A percentile compares a stretch with the other conserved stretches of the same genome.
These are phyloP conservation scores for Myotis findleyi DNA, from an alignment of 2,797 vertebrate genomes.

Conservation along the genomic window DNA sequence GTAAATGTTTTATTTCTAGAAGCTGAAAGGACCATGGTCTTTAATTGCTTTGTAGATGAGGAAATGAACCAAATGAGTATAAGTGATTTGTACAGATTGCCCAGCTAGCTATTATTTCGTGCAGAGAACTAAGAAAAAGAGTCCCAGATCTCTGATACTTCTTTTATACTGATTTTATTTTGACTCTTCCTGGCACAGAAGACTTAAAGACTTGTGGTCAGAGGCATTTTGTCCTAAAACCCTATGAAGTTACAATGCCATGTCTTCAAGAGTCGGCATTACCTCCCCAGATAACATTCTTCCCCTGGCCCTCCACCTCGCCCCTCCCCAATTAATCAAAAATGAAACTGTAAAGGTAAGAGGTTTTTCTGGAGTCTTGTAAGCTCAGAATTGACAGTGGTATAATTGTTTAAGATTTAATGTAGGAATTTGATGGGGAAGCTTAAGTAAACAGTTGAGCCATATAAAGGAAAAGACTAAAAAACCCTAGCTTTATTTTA, in stretches of 20 bases:
- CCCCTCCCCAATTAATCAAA: not conserved
- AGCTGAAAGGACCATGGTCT: constrained; percentile 10
- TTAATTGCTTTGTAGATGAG: constrained; percentile 32
- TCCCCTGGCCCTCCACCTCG: not conserved
- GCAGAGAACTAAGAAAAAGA: not conserved
- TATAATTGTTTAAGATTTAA: constrained; percentile 16
- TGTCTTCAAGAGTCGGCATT: not conserved
- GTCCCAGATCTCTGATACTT: not conserved
- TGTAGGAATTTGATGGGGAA: constrained; percentile 42
- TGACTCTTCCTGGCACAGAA: not conserved
- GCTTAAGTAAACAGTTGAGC: not conserved
- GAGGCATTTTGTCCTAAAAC: not conserved
- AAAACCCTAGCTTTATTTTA: constrained; percentile 32
- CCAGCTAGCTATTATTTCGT: not conserved
- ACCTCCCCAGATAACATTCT: not conserved
- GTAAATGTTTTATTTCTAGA: constrained; percentile 51
- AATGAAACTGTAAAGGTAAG: not conserved
- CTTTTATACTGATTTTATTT: constrained; percentile 11
- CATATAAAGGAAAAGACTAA: not conserved
- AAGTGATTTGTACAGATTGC: not conserved
- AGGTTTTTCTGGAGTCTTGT: constrained; percentile 2
- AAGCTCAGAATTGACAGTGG: not conserved
- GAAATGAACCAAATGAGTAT: constrained; percentile 11
- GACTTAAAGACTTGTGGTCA: not conserved
- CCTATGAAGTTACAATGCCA: not conserved